phyloP scores from a whole-genome alignment of 2,888 invertebrate species.

The Andrena bicolor region DNA sequence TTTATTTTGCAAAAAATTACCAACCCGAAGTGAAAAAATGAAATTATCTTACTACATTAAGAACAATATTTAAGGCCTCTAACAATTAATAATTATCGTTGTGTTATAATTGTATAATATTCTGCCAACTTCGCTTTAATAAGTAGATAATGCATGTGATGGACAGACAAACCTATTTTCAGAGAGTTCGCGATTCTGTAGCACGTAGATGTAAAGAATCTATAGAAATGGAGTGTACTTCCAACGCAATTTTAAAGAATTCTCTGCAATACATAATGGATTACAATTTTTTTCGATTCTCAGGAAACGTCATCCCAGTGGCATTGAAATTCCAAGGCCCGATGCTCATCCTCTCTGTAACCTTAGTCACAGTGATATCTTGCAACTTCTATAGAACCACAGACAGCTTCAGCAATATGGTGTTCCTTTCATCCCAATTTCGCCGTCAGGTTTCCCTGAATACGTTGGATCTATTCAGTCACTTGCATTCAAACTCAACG shows the following conservation, averaged over 20 bases:
- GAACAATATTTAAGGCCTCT: too few relatives aligned
- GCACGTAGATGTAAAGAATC: too few relatives aligned
- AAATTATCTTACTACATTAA: too few relatives aligned
- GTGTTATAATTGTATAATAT: too few relatives aligned
- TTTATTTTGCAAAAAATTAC: too few relatives aligned
- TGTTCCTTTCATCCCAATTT: conserved; percentile 36
- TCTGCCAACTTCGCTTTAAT: too few relatives aligned
- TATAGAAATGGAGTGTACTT: too few relatives aligned
- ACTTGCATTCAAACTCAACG: conserved; percentile 23
- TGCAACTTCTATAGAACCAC: conserved; percentile 22
- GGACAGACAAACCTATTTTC: too few relatives aligned
- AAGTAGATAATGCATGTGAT: too few relatives aligned
- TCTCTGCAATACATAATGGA: not conserved
- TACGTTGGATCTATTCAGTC: conserved; percentile 53
- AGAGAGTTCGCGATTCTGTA: too few relatives aligned
- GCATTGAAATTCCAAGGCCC: conserved; percentile 40
- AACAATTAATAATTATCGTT: too few relatives aligned
- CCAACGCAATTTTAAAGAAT: not conserved
- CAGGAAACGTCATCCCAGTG: conserved; percentile 16
- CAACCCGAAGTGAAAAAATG: too few relatives aligned
- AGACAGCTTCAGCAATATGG: conserved; percentile 31
- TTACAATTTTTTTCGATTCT: conserved; percentile 16
- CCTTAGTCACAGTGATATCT: conserved; percentile 23
- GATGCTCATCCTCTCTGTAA: conserved; percentile 26
- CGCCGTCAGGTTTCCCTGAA: conserved; percentile 58